phyloP scores from a whole-genome alignment of 2,888 invertebrate genomes.

The Tipula helvola region DNA sequence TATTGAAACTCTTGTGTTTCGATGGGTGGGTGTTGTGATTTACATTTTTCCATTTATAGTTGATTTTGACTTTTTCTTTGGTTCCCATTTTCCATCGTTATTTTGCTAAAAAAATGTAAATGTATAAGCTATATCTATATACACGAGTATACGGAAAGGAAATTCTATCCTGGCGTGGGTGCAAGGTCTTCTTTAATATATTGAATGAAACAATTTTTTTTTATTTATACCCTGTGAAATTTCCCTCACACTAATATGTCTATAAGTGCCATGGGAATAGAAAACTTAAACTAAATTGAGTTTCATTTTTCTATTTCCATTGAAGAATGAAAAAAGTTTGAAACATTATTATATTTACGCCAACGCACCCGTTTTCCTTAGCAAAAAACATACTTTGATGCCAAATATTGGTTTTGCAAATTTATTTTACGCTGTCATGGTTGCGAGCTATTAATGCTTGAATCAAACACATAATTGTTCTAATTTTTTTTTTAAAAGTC shows the following conservation, averaged over 20 bases:
- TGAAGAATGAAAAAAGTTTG: neutral
- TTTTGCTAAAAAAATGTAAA: neutral
- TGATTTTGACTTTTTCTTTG: neutral
- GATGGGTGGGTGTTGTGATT: neutral
- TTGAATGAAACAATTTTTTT: neutral
- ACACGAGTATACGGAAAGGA: neutral
- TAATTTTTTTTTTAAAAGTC: no score
- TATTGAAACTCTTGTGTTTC: neutral
- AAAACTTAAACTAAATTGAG: neutral
- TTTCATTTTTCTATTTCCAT: neutral
- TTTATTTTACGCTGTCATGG: no score
- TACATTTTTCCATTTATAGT: neutral
- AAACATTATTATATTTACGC: neutral
- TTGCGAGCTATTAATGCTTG: no score
- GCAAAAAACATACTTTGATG: neutral
- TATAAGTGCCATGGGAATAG: neutral
- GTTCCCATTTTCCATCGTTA: neutral
- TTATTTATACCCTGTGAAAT: neutral
- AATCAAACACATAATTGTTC: no score
- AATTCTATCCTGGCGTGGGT: neutral
- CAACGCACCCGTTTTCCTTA: neutral
- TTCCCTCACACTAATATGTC: neutral
- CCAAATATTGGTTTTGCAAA: neutral
- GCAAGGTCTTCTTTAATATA: neutral
- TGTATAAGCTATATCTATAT: neutral